A percentile compares a stretch with the other conserved stretches of the same genome.
phyloP scores from a whole-genome alignment of 2,888 invertebrate genomes.

The Leuctra nigra region DNA sequence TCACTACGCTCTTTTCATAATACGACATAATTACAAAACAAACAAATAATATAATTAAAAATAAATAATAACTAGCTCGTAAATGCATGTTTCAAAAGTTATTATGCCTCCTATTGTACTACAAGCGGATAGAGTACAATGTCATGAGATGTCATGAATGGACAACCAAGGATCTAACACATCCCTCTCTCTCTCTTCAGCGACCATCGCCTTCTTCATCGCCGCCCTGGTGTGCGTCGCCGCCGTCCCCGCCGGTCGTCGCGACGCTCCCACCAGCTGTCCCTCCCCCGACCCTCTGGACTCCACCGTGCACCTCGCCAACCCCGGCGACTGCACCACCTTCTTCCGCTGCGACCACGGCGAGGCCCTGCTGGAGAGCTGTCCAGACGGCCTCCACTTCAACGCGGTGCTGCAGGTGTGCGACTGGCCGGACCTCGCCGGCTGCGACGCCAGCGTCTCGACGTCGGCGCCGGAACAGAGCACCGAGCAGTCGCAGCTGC shows the following conservation, averaged over 20 bases:
- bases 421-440: neutral
- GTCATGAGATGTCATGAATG: no score
- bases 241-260: neutral
- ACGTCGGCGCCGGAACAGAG: neutral
- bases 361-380: neutral
- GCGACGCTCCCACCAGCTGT: neutral
- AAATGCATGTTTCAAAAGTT: no score
- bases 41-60: no score
- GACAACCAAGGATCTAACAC: no score
- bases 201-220: neutral
- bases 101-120: no score
- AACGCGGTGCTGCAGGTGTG: neutral
- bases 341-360: conserved; percentile 2
- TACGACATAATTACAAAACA: no score
- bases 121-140: no score
- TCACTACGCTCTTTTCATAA: no score
- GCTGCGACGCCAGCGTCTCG: neutral
- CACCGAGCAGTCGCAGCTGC: neutral
- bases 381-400: conserved; percentile 5
- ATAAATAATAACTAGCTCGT: no score
- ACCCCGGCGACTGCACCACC: neutral
- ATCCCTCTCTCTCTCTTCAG: neutral
- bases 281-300: neutral
- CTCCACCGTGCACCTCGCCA: neutral
- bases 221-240: neutral